Evolutionary conservation across 2,113 vertebrate genomes (phyloP).

Genomic region (Delphinus delphis): DNA sequence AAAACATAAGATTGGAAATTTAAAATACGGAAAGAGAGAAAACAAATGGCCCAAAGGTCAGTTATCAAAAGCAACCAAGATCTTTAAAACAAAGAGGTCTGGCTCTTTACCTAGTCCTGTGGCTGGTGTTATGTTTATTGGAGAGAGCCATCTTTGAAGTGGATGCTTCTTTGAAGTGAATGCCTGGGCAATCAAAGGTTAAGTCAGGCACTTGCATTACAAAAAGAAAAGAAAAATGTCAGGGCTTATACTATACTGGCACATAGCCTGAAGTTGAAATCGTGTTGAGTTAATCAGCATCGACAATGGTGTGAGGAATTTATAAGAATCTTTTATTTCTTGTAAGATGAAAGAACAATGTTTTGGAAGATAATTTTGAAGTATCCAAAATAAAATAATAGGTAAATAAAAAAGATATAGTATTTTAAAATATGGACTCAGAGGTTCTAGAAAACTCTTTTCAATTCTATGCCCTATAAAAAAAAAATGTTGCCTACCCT

Average conservation of each 20-base stretch:
- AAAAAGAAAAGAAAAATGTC: background rate
- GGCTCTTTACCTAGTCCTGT: background rate
- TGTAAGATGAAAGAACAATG: background rate
- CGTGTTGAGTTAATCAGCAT: background rate
- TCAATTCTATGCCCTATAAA: background rate
- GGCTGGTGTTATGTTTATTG: background rate
- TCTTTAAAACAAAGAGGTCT: background rate
- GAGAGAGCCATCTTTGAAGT: background rate
- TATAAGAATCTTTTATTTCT: background rate
- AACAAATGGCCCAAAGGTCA: background rate
- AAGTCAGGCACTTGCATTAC: background rate
- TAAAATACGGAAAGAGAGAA: background rate
- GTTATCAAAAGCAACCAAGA: background rate
- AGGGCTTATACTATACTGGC: background rate
- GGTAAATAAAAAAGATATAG: background rate
- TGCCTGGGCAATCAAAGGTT: background rate
- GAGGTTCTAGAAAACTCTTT: background rate
- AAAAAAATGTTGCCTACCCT: background rate
- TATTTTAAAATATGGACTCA: background rate
- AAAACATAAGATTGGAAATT: background rate
- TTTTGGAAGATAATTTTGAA: slow-evolving; percentile 5
- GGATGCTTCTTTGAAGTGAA: background rate
- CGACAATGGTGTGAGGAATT: background rate
- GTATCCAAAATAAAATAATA: background rate
- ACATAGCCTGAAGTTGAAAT: background rate